Evolutionary conservation across 2,113 vertebrate genomes (phyloP), one percentile per base, ranked within the genome.

Genomic region (Calcarius ornatus): DNA sequence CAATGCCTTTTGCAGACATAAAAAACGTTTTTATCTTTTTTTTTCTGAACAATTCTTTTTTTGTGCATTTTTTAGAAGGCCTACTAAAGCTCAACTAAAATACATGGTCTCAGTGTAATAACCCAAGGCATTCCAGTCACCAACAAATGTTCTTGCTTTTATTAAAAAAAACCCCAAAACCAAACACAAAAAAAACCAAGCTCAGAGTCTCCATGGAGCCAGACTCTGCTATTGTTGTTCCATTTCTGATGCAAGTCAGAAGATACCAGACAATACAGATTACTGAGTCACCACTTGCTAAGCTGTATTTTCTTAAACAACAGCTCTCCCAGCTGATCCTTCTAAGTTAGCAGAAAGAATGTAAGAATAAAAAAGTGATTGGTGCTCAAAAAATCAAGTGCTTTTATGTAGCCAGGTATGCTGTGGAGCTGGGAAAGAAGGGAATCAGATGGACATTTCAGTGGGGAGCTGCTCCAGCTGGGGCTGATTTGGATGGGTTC

Each of bases 291-390:
- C 92, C 80, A 48, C 50, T 91, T 25, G 9, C 66, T 78, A 78
- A 96, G 31, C 82, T 90, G 91, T 38, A 35, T 96, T 97, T 96
- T 71, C 93, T 97, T 97, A 94, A 97, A 94, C 92, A 97, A 94
- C 79, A 96, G 91, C 86, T 92, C 96, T 97, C 88, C 89, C 95
- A 96, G 92, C 90, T 96, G 96, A 94, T 72, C 87, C 86, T 84
- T 92, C 75, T 54, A 82, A 90, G 94, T 78, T 50, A 94, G 85
- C 92, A 93, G 90, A 93, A 92, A 94, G 60, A 50, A 81, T 43
- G 53, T 2, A 78, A 86, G 86, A 81, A 83, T 54, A 81, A 75
- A 95, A 82, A 77, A 86, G 47, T 48, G n/a, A 79, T 94, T 40
- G 3, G 42, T 66, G 56, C 77, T 97, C 48, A 77, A 87, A 97